Conservation (phyloP, 1,140 invertebrate genomes). For the Drosophila teissieri region DNA sequence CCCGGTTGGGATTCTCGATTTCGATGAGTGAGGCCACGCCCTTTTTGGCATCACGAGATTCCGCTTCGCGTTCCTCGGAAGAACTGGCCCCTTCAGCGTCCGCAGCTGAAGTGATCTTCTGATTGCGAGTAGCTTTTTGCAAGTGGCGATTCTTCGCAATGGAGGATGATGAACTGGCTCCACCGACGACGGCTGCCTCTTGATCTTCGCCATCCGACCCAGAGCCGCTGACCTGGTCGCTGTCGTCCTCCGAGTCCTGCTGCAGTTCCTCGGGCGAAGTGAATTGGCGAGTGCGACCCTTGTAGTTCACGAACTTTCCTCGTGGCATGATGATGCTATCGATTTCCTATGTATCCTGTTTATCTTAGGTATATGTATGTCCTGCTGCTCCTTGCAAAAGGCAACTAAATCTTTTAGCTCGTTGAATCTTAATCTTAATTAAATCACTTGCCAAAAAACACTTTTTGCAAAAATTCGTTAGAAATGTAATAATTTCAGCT, state of each 20-base stretch:
- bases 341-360: not conserved
- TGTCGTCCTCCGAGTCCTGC: slow-evolving; percentile 89
- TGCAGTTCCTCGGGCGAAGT: slow-evolving; percentile 97
- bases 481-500: no score
- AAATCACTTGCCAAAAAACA: not conserved
- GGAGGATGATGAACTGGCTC: not conserved
- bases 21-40: slow-evolving; percentile 95
- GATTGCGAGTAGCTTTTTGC: slow-evolving; percentile 30
- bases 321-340: slow-evolving; percentile 66
- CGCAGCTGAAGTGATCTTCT: slow-evolving; percentile 20
- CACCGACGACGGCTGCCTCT: slow-evolving; percentile 1
- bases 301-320: slow-evolving; percentile 43
- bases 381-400: not conserved
- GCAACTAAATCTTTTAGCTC: no score
- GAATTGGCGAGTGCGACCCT: slow-evolving; percentile 89
- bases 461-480: no score
- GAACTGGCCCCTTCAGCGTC: slow-evolving; percentile 42
- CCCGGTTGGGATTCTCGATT: slow-evolving; percentile 98
- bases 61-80: slow-evolving; percentile 86
- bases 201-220: slow-evolving; percentile 43
- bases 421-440: not conserved
- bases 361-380: no score
- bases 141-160: slow-evolving; percentile 35
- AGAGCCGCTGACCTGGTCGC: slow-evolving; percentile 77
- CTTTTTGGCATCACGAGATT: slow-evolving; percentile 89